Percentiles rank a stretch among this genome's conserved stretches.
phyloP scores from a whole-genome alignment of 2,113 vertebrate species.

The Laticauda laticaudata region DNA sequence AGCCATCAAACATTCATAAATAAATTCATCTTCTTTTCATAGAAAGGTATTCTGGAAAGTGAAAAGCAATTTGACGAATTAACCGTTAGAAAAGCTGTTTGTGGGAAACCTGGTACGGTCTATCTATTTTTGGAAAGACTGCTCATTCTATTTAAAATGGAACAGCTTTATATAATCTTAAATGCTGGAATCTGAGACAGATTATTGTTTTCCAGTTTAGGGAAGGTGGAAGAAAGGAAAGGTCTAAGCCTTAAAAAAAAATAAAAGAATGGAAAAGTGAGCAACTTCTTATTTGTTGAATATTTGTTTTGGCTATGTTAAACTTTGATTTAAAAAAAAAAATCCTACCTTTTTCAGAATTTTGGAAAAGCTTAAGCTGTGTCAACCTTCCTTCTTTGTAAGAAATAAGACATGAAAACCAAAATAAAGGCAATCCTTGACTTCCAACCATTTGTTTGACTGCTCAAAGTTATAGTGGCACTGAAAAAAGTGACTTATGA shows the following conservation, averaged over 20 bases:
- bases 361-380: too few relatives aligned
- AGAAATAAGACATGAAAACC: too few relatives aligned
- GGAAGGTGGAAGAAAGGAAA: neutral
- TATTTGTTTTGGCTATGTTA: too few relatives aligned
- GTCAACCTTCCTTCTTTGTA: too few relatives aligned
- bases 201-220: neutral
- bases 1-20: neutral
- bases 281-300: neutral
- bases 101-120: neutral
- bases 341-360: too few relatives aligned
- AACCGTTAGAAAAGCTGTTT: neutral
- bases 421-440: too few relatives aligned
- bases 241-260: neutral
- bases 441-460: too few relatives aligned
- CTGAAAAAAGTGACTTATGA: too few relatives aligned
- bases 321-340: too few relatives aligned
- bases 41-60: neutral
- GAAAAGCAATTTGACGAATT: neutral
- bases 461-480: too few relatives aligned
- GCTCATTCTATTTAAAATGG: neutral
- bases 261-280: neutral
- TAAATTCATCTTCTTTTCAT: neutral
- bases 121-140: conserved; percentile 26
- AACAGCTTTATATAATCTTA: neutral
- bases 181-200: neutral